Evolutionary conservation across 2,888 invertebrate species (phyloP).

Genomic region (Cepaea hortensis): DNA sequence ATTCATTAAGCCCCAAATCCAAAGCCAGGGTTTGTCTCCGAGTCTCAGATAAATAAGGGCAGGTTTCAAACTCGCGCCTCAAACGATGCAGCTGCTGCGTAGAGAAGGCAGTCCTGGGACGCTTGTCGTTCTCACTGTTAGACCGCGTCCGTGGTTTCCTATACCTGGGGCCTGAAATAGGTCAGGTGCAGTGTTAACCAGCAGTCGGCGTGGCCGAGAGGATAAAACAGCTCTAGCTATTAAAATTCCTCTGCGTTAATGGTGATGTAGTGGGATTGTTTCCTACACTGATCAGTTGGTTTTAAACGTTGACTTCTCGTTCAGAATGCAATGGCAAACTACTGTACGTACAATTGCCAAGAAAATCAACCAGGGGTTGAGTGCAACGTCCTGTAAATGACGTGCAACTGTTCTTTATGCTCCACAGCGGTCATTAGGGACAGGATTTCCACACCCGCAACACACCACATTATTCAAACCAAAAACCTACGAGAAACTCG

Average conservation of each 20-base stretch:
- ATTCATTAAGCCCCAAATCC: slow-evolving; percentile 93
- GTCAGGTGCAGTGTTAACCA: too few species aligned
- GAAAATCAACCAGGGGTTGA: too few species aligned
- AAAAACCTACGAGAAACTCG: too few species aligned
- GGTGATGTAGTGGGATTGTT: too few species aligned
- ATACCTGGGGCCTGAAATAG: slow-evolving; percentile 60
- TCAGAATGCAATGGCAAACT: too few species aligned
- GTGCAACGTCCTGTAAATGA: too few species aligned
- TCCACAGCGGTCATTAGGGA: neutral
- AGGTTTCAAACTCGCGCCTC: slow-evolving; percentile 87
- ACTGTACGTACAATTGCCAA: too few species aligned
- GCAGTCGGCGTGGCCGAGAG: neutral
- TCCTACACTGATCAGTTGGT: too few species aligned
- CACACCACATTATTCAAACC: too few species aligned
- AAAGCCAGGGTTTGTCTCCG: slow-evolving; percentile 92
- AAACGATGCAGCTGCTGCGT: slow-evolving; percentile 88
- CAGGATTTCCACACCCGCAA: neutral
- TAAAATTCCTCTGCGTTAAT: neutral
- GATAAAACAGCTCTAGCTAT: neutral
- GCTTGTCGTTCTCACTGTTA: slow-evolving; percentile 79
- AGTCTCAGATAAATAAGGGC: slow-evolving; percentile 89
- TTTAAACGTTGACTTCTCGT: too few species aligned
- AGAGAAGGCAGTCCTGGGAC: slow-evolving; percentile 96
- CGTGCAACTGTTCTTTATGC: too few species aligned
- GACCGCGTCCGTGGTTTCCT: slow-evolving; percentile 61